These are phyloP conservation scores for Entomyzon cyanotis DNA, from an alignment of 2,113 vertebrate species.

Conservation along the genomic window DNA sequence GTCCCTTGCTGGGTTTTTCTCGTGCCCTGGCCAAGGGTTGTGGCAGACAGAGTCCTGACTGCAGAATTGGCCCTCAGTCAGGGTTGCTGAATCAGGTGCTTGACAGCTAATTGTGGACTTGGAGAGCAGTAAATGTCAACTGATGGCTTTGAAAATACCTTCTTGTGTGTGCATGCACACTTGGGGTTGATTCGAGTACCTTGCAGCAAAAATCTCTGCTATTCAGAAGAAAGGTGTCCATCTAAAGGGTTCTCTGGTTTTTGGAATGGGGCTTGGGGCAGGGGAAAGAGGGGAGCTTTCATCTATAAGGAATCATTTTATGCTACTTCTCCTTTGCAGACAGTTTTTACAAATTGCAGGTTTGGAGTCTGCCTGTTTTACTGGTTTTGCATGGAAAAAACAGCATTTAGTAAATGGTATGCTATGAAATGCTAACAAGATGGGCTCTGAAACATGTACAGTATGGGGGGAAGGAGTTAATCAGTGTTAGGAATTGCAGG, in stretches of 20 bases:
- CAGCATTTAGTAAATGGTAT: background rate
- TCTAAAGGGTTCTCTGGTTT: background rate
- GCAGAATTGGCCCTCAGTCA: background rate
- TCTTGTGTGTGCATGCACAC: rapidly evolving
- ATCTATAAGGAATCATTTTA: background rate
- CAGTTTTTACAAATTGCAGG: background rate
- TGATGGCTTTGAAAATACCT: constrained; percentile 30
- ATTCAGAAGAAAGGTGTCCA: background rate
- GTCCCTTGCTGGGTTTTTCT: background rate
- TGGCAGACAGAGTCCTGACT: background rate
- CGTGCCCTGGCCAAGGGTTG: background rate
- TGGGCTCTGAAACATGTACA: background rate
- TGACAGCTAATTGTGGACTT: constrained; percentile 33
- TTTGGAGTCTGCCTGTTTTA: background rate
- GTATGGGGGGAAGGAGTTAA: background rate
- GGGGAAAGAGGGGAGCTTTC: background rate
- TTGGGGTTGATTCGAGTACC: background rate
- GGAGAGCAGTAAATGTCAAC: constrained; percentile 24
- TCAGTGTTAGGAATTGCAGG: background rate
- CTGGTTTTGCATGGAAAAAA: background rate
- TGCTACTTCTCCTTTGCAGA: background rate
- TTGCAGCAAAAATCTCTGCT: background rate
- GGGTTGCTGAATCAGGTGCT: constrained; percentile 16
- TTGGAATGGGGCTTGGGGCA: background rate
- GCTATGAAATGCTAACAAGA: background rate